Evolutionary conservation across 1,140 invertebrate species (phyloP), one percentile per base, ranked within the genome.

Genomic region (Drosophila tropicalis): DNA sequence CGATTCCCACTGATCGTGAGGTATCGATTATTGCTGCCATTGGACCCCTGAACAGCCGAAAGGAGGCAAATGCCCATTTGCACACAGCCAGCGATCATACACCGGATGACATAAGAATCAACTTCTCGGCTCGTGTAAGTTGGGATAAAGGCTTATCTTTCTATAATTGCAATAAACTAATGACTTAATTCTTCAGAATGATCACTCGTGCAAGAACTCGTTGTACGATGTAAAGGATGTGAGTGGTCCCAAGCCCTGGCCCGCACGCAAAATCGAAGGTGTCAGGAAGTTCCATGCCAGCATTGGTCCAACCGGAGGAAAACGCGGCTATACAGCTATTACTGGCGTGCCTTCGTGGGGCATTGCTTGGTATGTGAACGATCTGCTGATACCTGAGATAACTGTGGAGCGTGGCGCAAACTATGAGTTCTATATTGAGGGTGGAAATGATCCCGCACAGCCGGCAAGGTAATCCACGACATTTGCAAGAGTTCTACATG

Each of bases 341-440:
- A 98, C 97, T 51, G 96, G 96, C 94, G 93, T 95, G 76, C 95
- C 96, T 6, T 97, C 96, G 1, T 97, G 97, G 95, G 97, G 97
- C 39, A 97, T 98, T 72, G 96, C 96, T 9, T 99, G 97, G 97
- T 99, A 98, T 93, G 96, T 99, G 78, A 98, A 99, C 92, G 97
- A 98, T 80, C 93, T 95, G 72, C 93, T 99, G 6, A 97, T 98
- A 73, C 97, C 98, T 0, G 97, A 98, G 91, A 93, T 99, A 6
- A 97, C 96, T 61, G 96, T 99, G 41, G 96, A 97, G 91, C 93
- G 98, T 67, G 97, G 97, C 32, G 94, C 96, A 92, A 98, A 96
- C 0, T 99, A 99, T 92, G 96, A 95, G 44, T 99, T 98, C 89
- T 93, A 94, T 13, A 95, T 98, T 1, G 96, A 97, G 93, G 96